Conservation (phyloP, 1,140 invertebrate species). For the Pogonus chalceus region DNA sequence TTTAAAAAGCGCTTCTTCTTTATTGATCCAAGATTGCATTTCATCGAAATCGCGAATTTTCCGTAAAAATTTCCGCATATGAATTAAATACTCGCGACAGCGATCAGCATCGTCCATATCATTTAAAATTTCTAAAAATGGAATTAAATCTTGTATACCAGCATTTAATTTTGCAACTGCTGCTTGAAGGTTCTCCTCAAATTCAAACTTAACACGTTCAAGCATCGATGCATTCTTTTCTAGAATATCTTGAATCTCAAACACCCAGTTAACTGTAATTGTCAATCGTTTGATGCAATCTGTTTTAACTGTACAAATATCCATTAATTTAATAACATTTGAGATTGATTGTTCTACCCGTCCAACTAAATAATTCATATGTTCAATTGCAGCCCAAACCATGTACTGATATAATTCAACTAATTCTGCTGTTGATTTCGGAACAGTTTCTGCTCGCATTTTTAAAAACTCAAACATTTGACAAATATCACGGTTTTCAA, state of each 20-base stretch:
- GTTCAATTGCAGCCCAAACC: constrained; percentile 25
- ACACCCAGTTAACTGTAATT: constrained; percentile 59
- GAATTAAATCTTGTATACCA: constrained; percentile 58
- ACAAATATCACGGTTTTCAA: background rate
- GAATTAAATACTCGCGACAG: constrained; percentile 52
- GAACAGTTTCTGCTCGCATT: constrained; percentile 16
- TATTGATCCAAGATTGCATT: constrained; percentile 75
- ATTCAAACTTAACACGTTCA: constrained; percentile 67
- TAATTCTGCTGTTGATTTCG: constrained; percentile 42
- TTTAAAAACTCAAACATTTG: background rate
- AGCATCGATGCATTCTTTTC: constrained; percentile 59
- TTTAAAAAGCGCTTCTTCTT: constrained; percentile 78
- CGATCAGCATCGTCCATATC: constrained; percentile 58
- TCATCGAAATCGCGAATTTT: constrained; percentile 62
- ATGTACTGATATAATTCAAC: constrained; percentile 49
- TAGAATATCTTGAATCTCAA: constrained; percentile 59
- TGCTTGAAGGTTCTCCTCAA: constrained; percentile 64
- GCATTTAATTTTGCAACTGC: constrained; percentile 57
- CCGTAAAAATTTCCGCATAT: constrained; percentile 62
- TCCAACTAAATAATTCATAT: constrained; percentile 39
- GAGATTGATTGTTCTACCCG: constrained; percentile 50
- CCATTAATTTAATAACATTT: constrained; percentile 53
- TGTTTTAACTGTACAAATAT: constrained; percentile 51
- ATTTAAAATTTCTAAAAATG: constrained; percentile 53
- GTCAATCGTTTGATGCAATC: constrained; percentile 59